Base-by-base conservation (phyloP, 2,888 invertebrate species). In the Chymomyza amoena region DNA sequence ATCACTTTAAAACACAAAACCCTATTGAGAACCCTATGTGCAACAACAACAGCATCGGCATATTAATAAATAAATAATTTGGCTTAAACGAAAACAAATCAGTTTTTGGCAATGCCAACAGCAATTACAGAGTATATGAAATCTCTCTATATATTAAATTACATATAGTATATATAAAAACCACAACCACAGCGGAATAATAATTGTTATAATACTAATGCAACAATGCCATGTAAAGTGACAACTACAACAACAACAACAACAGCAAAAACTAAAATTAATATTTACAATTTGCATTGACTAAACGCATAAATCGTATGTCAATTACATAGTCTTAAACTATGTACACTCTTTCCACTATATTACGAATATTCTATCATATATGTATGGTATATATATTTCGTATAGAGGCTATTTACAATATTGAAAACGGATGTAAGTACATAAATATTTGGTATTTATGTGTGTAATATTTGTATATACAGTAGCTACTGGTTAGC, bases 281-380 rank as follows among this genome's bases (percentile, higher is more conserved):
- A 13, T 45, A 45, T 10, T 45, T 45, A 45, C 39, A 45, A 36
- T 36, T 36, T 36, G 36, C 36, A 36, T 36, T 36, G 36, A 36
- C 36, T 9, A 45, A 45, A 13, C 13, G 39, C 87, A 81, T 84
- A 86, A 87, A 87, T 84, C 84, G 79, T 68, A 71, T 81, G 83
- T 88, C 83, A 84, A 84, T 88, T 84, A 84, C 77, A 67, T 68
- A 77, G 87, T 45, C 13, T 45, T 45, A n/a, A n/a, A n/a, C 0
- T 45, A 13, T 45, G 39, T 45, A 45, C 1, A 45, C 32, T 32
- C 32, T 32, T 32, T 32, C 32, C 32, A 32, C 32, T 1, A 32
- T 32, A 88, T 83, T 88, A 87, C n/a, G 54, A 61, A 65, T 32
- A 32, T 32, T 32, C 6, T 32, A 32, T 32, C 0, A 3, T 32